phyloP scores from a whole-genome alignment of 2,113 vertebrate species.

The Solenodon paradoxus region DNA sequence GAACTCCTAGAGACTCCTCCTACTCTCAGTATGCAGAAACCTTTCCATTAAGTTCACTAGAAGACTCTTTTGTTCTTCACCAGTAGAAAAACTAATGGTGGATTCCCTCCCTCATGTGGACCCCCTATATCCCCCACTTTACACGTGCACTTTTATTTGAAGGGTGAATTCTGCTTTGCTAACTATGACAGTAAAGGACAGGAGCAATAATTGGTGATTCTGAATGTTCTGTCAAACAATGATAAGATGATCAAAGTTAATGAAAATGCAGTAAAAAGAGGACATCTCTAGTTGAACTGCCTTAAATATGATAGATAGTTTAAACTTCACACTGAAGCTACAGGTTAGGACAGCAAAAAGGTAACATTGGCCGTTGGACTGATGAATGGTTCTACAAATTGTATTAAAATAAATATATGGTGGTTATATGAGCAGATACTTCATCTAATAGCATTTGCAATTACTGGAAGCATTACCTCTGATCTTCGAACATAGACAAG shows the following conservation, averaged over 20 bases:
- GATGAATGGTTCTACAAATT: not conserved
- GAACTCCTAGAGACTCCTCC: not conserved
- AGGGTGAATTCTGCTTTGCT: constrained; percentile 46
- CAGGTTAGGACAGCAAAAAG: constrained; percentile 22
- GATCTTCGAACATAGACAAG: constrained; percentile 23
- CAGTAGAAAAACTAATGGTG: constrained; percentile 7
- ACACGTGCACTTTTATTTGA: constrained; percentile 39
- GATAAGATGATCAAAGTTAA: constrained; percentile 52
- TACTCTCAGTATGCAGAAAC: not conserved
- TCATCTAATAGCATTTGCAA: constrained; percentile 32
- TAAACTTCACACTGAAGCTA: not conserved
- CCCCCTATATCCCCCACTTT: not conserved
- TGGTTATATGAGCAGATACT: not conserved
- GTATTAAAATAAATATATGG: constrained; percentile 4
- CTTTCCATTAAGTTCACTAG: not conserved
- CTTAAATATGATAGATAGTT: constrained; percentile 28
- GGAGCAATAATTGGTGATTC: constrained; percentile 1
- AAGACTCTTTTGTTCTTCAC: constrained; percentile 21
- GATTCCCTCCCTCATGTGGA: not conserved
- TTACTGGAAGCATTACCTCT: not conserved
- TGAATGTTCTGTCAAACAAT: constrained; percentile 33
- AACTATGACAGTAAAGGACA: constrained; percentile 49
- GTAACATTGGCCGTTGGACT: not conserved
- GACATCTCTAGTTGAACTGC: not conserved
- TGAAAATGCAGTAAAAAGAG: constrained; percentile 48